Conservation (phyloP, 2,888 invertebrate genomes). For the Gonocerus acuteangulatus region DNA sequence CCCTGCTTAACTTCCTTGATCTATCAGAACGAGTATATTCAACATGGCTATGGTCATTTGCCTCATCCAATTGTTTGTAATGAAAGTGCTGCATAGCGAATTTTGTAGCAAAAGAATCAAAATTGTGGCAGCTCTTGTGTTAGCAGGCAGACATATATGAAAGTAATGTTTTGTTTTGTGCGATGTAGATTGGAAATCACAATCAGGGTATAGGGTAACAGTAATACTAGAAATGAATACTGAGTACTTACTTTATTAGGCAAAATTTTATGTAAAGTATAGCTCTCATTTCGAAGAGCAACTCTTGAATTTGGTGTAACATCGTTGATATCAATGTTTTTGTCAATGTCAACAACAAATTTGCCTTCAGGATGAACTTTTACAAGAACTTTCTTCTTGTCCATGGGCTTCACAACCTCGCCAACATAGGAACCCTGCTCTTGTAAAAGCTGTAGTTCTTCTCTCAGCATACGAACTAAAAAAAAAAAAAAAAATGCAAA, state of each 20-base stretch:
- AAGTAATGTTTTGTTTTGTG: no score
- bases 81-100: no score
- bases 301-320: constrained; percentile 97
- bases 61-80: no score
- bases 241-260: constrained; percentile 83
- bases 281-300: constrained; percentile 95
- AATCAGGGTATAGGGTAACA: no score
- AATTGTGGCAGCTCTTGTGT: no score
- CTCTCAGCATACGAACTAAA: constrained; percentile 89
- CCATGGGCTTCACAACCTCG: constrained; percentile 99
- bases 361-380: constrained; percentile 99
- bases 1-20: no score
- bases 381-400: constrained; percentile 98
- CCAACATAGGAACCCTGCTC: constrained; percentile 99
- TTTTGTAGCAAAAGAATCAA: no score
- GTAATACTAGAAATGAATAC: no score
- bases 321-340: constrained; percentile 96
- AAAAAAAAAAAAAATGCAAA: constrained; percentile 37
- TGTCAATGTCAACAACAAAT: constrained; percentile 98
- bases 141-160: no score
- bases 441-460: constrained; percentile 89
- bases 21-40: no score
- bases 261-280: constrained; percentile 94
- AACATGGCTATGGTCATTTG: no score
- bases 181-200: no score